Percentiles rank a stretch among this genome's conserved stretches.
phyloP scores from a whole-genome alignment of 2,113 vertebrate genomes.

The Ariopsis seemanni region DNA sequence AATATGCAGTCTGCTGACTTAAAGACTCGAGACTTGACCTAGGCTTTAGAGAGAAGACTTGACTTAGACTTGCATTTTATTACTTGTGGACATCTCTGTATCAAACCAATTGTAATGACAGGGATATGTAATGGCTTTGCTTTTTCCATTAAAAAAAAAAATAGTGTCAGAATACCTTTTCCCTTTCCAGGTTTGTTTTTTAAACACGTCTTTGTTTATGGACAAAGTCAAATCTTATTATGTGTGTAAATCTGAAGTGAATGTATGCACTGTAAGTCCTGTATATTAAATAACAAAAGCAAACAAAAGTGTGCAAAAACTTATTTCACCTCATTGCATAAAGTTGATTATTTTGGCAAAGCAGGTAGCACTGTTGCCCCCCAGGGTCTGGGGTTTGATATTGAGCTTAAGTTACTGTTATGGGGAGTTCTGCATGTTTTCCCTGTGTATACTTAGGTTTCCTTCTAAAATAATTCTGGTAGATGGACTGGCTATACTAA shows the following conservation, averaged over 20 bases:
- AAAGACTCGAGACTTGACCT: too few relatives aligned
- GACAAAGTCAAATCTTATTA: not conserved
- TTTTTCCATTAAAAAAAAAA: too few relatives aligned
- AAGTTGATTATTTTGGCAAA: not conserved
- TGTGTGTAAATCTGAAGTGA: not conserved
- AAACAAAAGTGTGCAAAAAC: too few relatives aligned
- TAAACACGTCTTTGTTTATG: not conserved
- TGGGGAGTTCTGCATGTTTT: not conserved
- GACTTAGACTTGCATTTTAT: too few relatives aligned
- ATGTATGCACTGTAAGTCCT: not conserved
- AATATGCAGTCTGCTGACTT: too few relatives aligned
- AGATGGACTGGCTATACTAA: not conserved
- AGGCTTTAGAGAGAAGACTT: too few relatives aligned
- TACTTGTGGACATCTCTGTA: too few relatives aligned
- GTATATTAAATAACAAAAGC: not conserved
- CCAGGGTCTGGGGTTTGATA: not conserved
- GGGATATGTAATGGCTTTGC: not conserved
- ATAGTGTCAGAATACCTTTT: too few relatives aligned
- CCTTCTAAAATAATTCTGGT: not conserved
- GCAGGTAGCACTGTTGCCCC: not conserved
- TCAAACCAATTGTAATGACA: not conserved
- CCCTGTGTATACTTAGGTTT: not conserved
- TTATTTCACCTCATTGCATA: not conserved
- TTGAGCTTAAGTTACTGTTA: not conserved
- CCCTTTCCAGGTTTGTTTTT: not conserved